Evolutionary conservation across 2,797 vertebrate genomes (phyloP).

Genomic region (Anguilla marmorata): DNA sequence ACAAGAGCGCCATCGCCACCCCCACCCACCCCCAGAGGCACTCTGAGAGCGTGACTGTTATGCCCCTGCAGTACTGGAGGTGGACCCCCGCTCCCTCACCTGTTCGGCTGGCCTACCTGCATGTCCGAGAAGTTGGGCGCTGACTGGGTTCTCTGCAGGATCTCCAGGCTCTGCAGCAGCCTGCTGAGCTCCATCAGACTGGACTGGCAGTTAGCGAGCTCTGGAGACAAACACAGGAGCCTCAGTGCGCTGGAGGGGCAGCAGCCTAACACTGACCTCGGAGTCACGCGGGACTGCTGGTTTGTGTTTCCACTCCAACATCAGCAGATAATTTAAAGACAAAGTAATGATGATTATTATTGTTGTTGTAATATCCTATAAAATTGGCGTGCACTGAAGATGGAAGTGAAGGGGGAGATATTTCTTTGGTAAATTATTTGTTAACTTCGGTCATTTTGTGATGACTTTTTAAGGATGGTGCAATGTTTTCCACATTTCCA

Average conservation of each 20-base stretch:
- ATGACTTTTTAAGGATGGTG: too few relatives aligned
- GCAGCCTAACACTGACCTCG: neutral
- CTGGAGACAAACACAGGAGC: slow-evolving; percentile 63
- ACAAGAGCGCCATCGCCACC: neutral
- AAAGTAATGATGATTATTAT: too few relatives aligned
- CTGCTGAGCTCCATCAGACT: slow-evolving; percentile 93
- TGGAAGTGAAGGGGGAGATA: too few relatives aligned
- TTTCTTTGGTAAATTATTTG: too few relatives aligned
- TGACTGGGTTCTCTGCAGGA: slow-evolving; percentile 96
- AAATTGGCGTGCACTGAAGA: too few relatives aligned
- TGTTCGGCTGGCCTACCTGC: slow-evolving; percentile 78
- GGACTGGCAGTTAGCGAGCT: slow-evolving; percentile 94
- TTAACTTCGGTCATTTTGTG: too few relatives aligned
- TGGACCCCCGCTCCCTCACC: neutral
- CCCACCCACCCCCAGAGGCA: neutral
- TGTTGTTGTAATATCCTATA: too few relatives aligned
- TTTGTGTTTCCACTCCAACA: too few relatives aligned
- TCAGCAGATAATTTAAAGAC: too few relatives aligned
- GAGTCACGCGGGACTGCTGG: too few relatives aligned
- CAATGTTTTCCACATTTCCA: too few relatives aligned
- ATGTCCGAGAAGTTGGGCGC: slow-evolving; percentile 97
- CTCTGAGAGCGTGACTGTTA: slow-evolving; percentile 12
- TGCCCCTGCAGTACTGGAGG: neutral
- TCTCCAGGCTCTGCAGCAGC: slow-evolving; percentile 95
- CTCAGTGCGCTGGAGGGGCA: neutral